Base-by-base conservation (phyloP, 2,888 invertebrate species). In the Carcina quercana region DNA sequence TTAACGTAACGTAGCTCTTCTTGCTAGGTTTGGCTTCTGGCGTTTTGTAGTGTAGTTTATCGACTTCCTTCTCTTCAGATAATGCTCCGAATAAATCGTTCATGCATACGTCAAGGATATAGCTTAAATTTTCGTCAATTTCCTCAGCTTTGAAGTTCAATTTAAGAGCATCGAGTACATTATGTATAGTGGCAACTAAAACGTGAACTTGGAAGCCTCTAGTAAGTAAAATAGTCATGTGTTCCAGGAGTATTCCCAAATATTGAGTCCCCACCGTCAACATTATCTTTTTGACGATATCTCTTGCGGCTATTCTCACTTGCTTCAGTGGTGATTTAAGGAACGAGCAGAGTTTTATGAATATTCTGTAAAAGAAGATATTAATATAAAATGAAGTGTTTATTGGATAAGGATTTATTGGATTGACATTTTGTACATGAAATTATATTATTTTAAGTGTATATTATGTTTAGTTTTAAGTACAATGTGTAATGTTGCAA, bases 141-240 rank as follows among this genome's bases (percentile, higher is more conserved):
- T 97, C 93, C 0, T 88, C 89, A 0, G 90, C 84, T 62, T 89
- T 86, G 38, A 96, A 88, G n/a, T 86, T 71, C 0, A 86, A 75
- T 56, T 89, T 91, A 32, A 97, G 64, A 14, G 89, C 88, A 34
- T 89, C 88, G 30, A 98, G 72, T 3, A 98, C 88, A 0, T 91
- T 88, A 59, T 97, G 95, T 12, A 96, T 87, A 0, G 97, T 96
- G 38, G 91, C 96, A 2, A 93, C 93, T 31, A 98, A 78, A 0
- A 98, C 97, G 56, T 98, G 98, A 2, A 95, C 90, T 85, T 97
- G 97, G 63, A 93, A 98, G 7, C 98, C 98, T 59, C 91, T 88
- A 0, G 90, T 94, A 32, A 98, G 80, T 12, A 95, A 73, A 3
- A 91, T 79, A 19, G 90, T 89, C 64, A 98, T 87, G 69, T 97